These are phyloP conservation scores for Coregonus ussuriensis DNA, from an alignment of 2,797 vertebrate genomes.

Conservation along the genomic window DNA sequence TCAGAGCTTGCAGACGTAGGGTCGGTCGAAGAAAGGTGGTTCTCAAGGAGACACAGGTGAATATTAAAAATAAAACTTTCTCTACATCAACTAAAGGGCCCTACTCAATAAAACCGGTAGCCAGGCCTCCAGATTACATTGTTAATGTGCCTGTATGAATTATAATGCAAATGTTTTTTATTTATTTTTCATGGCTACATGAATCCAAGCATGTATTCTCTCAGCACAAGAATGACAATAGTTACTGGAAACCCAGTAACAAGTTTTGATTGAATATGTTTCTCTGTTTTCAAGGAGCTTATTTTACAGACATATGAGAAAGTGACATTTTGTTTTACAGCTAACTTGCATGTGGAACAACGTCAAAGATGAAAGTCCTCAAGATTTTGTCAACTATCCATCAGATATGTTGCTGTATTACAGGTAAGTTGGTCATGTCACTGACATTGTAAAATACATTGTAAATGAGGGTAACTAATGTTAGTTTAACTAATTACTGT, in stretches of 20 bases:
- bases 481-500: no score
- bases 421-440: slow-evolving; percentile 31
- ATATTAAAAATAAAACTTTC: neutral
- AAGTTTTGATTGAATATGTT: neutral
- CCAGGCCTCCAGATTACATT: neutral
- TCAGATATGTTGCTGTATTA: slow-evolving; percentile 45
- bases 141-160: neutral
- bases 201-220: neutral
- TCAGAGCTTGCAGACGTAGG: slow-evolving; percentile 34
- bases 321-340: slow-evolving; percentile 11
- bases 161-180: no score
- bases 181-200: neutral
- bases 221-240: no score
- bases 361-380: slow-evolving; percentile 9
- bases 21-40: neutral
- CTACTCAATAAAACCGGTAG: neutral
- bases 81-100: neutral
- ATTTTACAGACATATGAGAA: neutral
- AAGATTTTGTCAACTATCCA: slow-evolving; percentile 33
- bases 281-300: neutral
- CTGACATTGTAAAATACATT: neutral
- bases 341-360: slow-evolving; percentile 47
- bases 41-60: slow-evolving; percentile 42
- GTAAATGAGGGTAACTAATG: no score
- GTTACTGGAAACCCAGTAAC: neutral